phyloP scores from a whole-genome alignment of 2,797 vertebrate species.

The Sebastes elongatus region DNA sequence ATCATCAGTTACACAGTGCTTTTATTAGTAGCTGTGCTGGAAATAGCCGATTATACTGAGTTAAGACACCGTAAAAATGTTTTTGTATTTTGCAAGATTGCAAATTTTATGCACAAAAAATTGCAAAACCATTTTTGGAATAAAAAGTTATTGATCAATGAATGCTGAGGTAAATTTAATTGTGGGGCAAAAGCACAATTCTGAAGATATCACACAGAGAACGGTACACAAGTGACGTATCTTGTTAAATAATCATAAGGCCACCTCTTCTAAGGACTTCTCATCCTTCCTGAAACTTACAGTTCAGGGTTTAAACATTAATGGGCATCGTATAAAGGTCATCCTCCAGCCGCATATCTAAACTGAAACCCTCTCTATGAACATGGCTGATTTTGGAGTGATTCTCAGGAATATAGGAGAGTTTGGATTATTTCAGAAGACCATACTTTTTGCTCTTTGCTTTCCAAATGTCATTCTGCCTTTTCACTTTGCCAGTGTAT shows the following conservation, averaged over 20 bases:
- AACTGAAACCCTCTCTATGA: not conserved
- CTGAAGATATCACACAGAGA: not conserved
- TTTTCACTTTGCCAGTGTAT: slow-evolving; percentile 81
- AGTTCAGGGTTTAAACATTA: slow-evolving; percentile 52
- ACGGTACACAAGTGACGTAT: not conserved
- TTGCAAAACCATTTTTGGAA: not conserved
- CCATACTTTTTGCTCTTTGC: slow-evolving; percentile 71
- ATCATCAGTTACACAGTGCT: not conserved
- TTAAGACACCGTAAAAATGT: not conserved
- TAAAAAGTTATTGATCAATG: not conserved
- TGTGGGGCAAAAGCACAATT: not conserved
- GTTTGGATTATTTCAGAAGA: slow-evolving; percentile 84
- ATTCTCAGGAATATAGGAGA: slow-evolving; percentile 79
- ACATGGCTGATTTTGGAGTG: slow-evolving; percentile 79
- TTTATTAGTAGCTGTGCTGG: not conserved
- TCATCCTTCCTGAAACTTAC: not conserved
- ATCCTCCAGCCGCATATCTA: not conserved
- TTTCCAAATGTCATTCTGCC: slow-evolving; percentile 70
- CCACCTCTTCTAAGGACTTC: not conserved
- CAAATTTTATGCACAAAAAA: not conserved
- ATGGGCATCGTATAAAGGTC: slow-evolving; percentile 39
- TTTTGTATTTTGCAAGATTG: not conserved
- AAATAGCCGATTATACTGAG: not conserved
- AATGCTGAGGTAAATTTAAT: not conserved
- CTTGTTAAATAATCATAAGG: not conserved